Evolutionary conservation across 2,797 vertebrate genomes (phyloP), one percentile per base, ranked within the genome.

Genomic region (Scolopax bukidnonensis): DNA sequence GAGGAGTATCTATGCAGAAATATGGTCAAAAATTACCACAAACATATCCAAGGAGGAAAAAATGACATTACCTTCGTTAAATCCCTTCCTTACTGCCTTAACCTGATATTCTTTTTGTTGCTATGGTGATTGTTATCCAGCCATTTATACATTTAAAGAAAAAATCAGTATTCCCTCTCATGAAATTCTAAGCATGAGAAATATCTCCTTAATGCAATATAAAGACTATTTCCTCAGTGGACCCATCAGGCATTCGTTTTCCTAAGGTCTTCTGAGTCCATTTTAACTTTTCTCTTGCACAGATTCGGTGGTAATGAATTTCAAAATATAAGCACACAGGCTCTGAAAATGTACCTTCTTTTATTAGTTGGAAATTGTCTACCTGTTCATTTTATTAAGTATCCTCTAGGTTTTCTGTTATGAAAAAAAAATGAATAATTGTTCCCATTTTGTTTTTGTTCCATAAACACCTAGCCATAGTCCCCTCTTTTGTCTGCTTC

Each of bases 51-150:
- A 92, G 40, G 13, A 89, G 56, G 54, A 17, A 84, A 85, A 94
- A 91, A 27, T 0, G 5, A 41, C 3, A 0, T 75, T 87, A 87
- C 57, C 57, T 60, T 92, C 61, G 77, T 94, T 93, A 96, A 87
- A 91, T 81, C 51, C 25, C 64, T 73, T 91, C 67, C 65, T 84
- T 75, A 67, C 51, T 63, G 84, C 81, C 85, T 85, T 84, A 89
- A 91, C 83, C 74, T 53, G 47, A 73, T 93, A 88, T 63, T 84
- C 85, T 53, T 95, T 54, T 63, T 0, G 91, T 97, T 95, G 89
- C 95, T 84, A 96, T 94, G 91, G 96, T 88, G 91, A 97, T 84
- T 88, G 80, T 78, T 95, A 94, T 84, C 63, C 56, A 91, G 74
- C 48, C 85, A 76, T 88, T 96, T 96, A 94, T 74, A 94, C 36